Base-by-base conservation (phyloP, 2,888 invertebrate genomes). In the Cerastis leucographa region DNA sequence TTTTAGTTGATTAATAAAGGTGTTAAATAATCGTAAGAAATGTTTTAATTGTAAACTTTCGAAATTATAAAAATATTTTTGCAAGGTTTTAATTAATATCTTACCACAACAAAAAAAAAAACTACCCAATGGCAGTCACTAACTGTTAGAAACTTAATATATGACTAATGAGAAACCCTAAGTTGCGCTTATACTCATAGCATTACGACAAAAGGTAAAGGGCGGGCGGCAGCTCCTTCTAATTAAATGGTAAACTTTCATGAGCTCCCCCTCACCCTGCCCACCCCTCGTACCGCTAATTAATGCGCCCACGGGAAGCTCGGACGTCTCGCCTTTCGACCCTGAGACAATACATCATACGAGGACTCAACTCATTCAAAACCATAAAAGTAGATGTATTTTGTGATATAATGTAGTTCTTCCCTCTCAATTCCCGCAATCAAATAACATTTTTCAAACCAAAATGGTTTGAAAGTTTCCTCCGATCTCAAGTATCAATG, bases 231-330 rank as follows among this genome's bases (percentile, higher is more conserved):
- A 92, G 93, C 93, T 92, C 94, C 91, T 95, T 94, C 96, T 97
- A 97, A 97, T 97, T 96, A 96, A 96, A 96, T 96, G 96, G 96
- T 96, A 96, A 96, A 96, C 96, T 97, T 96, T 96, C 95, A 96
- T 95, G 96, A 95, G 94, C 89, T 92, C 90, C 92, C 93, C 92
- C 87, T 78, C 87, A 85, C 89, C 91, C 84, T 88, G 12, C 7
- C 44, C 51, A 17, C 51, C 64, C 3, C 62, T 9, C 90, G 91
- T 89, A 91, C 91, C 94, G 94, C 96, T 96, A 96, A 96, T 96
- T 96, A 96, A 96, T 95, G 95, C 94, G 94, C 94, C 95, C 94
- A 94, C 93, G 94, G 93, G 94, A 93, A 89, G 88, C 91, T 93
- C 91, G 94, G 94, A 92, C 94, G 90, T 88, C 90, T 90, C 90